These are phyloP conservation scores for Hyles lineata DNA, from an alignment of 2,888 invertebrate genomes.

Conservation along the genomic window DNA sequence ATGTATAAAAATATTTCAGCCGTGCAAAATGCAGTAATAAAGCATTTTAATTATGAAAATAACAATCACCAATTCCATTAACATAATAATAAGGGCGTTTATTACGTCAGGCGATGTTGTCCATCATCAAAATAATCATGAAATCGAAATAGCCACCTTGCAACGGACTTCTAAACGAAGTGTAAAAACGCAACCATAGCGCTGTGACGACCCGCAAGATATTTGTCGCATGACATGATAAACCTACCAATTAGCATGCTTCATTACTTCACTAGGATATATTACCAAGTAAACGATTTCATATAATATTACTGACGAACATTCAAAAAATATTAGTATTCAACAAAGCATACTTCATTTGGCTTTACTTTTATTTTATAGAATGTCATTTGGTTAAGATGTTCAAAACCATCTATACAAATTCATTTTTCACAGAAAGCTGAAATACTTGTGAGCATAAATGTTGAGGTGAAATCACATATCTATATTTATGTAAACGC, in stretches of 20 bases:
- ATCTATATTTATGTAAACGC: neutral
- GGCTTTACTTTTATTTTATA: neutral
- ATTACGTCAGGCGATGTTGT: neutral
- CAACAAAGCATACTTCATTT: neutral
- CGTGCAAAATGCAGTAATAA: too few species aligned
- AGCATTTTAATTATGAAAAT: neutral
- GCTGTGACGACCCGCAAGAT: neutral
- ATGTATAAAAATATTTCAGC: conserved; percentile 5
- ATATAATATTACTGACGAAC: neutral
- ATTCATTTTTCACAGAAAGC: neutral
- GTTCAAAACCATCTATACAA: neutral
- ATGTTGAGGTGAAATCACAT: neutral
- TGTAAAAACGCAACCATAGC: neutral
- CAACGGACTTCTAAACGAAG: neutral
- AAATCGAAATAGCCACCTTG: neutral
- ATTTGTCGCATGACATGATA: too few species aligned
- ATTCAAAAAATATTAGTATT: neutral
- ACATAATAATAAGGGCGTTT: too few species aligned
- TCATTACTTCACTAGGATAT: neutral
- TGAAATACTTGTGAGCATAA: neutral
- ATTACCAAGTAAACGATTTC: neutral
- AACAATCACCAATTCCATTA: neutral
- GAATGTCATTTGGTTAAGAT: neutral
- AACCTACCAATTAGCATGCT: neutral
- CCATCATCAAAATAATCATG: too few species aligned